phyloP scores from a whole-genome alignment of 2,113 vertebrate species.

The human (Homo sapiens) region DNA sequence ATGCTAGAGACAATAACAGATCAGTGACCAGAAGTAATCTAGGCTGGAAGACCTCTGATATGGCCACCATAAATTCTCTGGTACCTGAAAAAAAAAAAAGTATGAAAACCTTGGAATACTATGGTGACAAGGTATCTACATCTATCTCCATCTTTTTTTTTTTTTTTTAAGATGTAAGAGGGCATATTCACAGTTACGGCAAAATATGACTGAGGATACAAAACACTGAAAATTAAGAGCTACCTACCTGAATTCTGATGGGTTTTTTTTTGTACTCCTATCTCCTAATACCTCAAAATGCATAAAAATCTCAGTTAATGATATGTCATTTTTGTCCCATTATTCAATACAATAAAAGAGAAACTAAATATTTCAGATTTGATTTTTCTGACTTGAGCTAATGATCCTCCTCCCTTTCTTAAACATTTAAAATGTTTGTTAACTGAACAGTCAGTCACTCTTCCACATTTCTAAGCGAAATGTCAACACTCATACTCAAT shows the following conservation, averaged over 20 bases:
- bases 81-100: neutral
- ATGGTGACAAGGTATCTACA: neutral
- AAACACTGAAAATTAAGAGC: neutral
- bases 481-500: neutral
- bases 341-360: conserved; percentile 44
- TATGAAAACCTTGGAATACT: neutral
- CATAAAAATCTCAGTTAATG: conserved; percentile 35
- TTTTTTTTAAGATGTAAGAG: neutral
- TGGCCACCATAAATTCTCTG: neutral
- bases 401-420: neutral
- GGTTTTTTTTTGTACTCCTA: conserved; percentile 14
- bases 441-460: neutral
- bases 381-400: conserved; percentile 9
- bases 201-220: neutral
- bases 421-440: neutral
- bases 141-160: neutral
- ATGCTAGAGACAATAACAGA: neutral
- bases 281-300: conserved; percentile 34
- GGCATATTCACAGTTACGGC: neutral
- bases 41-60: neutral
- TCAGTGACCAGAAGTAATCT: neutral
- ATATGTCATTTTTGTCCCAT: neutral
- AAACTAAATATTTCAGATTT: conserved; percentile 28
- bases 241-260: conserved; percentile 12
- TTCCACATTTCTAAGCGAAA: conserved; percentile 25